phyloP scores from a whole-genome alignment of 1,140 invertebrate genomes.

The Manduca sexta region DNA sequence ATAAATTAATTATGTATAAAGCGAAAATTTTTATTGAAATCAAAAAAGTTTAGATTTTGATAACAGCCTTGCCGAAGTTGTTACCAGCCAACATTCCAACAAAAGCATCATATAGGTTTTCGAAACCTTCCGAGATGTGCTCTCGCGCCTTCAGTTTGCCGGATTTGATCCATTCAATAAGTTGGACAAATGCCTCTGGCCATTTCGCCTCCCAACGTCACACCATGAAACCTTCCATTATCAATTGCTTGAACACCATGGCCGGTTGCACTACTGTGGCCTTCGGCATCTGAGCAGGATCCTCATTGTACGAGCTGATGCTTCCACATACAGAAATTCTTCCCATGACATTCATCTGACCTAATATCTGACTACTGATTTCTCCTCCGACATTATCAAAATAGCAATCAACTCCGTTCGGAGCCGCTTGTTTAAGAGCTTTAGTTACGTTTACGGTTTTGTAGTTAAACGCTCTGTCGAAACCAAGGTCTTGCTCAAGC shows the following conservation, averaged over 20 bases:
- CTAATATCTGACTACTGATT: constrained; percentile 74
- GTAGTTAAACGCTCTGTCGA: constrained; percentile 83
- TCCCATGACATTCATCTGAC: constrained; percentile 76
- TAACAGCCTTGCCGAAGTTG: constrained; percentile 75
- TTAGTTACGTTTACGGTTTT: constrained; percentile 75
- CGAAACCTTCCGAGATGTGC: constrained; percentile 73
- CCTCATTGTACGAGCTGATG: constrained; percentile 72
- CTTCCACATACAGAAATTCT: constrained; percentile 76
- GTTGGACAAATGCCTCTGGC: constrained; percentile 52
- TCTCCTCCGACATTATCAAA: constrained; percentile 78
- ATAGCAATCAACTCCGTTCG: constrained; percentile 79
- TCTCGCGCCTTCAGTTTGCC: constrained; percentile 73
- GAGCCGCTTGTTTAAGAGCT: constrained; percentile 75
- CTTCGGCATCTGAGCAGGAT: constrained; percentile 30
- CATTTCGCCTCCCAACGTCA: constrained; percentile 27
- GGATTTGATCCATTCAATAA: constrained; percentile 65
- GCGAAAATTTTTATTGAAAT: not conserved
- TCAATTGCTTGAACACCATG: constrained; percentile 63
- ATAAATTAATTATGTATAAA: not conserved
- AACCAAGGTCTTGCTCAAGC: constrained; percentile 78
- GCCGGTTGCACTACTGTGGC: constrained; percentile 69
- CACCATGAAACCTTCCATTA: constrained; percentile 67
- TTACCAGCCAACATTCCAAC: constrained; percentile 72
- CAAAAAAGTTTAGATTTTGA: constrained; percentile 49
- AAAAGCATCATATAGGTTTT: constrained; percentile 74